A percentile compares a stretch with the other conserved stretches of the same genome.
Evolutionary conservation across 2,113 vertebrate species (phyloP).

Genomic region (Takifugu flavidus): DNA sequence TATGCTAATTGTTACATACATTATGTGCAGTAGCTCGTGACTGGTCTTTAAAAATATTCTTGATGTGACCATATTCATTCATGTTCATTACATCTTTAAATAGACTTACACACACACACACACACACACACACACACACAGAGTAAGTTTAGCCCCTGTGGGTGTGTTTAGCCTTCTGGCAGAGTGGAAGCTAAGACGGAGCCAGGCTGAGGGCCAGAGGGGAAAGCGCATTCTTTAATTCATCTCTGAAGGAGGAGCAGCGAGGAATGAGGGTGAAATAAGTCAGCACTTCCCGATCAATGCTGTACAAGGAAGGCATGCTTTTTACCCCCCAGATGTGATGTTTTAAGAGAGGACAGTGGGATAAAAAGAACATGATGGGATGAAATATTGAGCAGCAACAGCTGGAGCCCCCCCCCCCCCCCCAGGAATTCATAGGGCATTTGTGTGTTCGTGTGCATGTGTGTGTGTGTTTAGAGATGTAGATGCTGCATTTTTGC

Average conservation of each 20-base stretch:
- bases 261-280: constrained; percentile 3
- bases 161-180: constrained; percentile 29
- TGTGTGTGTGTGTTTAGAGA: no score
- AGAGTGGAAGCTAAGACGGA: constrained; percentile 24
- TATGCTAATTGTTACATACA: no score
- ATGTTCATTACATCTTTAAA: constrained; percentile 4
- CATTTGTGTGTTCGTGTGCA: neutral
- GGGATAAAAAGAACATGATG: constrained; percentile 17
- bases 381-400: constrained; percentile 53
- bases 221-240: constrained; percentile 29
- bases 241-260: constrained; percentile 13
- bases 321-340: constrained; percentile 19
- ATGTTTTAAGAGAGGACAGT: constrained; percentile 35
- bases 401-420: constrained; percentile 45
- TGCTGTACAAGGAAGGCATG: constrained; percentile 9
- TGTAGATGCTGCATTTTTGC: no score
- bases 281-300: constrained; percentile 25
- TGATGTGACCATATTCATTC: no score
- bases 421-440: neutral
- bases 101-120: neutral
- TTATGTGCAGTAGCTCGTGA: no score
- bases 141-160: constrained; percentile 15
- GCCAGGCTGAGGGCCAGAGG: constrained; percentile 23
- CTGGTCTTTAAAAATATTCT: no score
- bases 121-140: neutral